phyloP scores from a whole-genome alignment of 2,888 invertebrate species.

The Tetranychus truncatus region DNA sequence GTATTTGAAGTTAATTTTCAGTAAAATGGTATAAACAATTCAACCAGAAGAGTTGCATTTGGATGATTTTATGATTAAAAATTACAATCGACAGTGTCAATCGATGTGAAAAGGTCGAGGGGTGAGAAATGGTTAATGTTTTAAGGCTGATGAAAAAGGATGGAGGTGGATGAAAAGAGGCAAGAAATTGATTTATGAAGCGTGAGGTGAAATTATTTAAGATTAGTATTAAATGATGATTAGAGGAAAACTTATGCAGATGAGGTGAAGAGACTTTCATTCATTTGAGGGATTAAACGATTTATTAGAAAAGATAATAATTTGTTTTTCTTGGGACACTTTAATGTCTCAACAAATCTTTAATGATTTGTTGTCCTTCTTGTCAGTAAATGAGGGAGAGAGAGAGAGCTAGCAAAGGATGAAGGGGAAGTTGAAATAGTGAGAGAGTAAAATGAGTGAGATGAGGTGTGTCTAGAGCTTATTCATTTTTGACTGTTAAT shows the following conservation, averaged over 20 bases:
- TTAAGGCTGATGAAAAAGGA: neutral
- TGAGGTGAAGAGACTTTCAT: neutral
- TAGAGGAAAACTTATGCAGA: neutral
- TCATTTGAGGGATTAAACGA: neutral
- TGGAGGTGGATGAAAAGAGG: neutral
- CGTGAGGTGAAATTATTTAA: neutral
- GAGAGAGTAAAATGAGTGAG: neutral
- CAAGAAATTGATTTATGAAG: neutral
- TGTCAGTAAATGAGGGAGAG: neutral
- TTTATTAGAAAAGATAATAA: neutral
- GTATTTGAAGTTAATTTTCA: too few relatives aligned
- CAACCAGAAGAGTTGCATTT: too few relatives aligned
- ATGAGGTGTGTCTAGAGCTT: too few relatives aligned
- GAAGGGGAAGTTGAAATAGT: neutral
- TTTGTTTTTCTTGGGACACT: neutral
- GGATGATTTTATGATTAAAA: too few relatives aligned
- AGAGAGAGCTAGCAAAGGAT: neutral
- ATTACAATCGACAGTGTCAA: too few relatives aligned
- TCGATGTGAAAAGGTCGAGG: neutral
- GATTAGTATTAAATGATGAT: neutral
- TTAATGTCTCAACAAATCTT: neutral
- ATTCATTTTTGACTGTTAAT: too few relatives aligned
- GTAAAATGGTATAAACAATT: too few relatives aligned
- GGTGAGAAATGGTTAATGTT: neutral
- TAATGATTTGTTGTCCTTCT: slow-evolving; percentile 1